Percentiles rank a stretch among this genome's conserved stretches.
Evolutionary conservation across 1,140 invertebrate species (phyloP).

Genomic region (Andrena cerasifolii): DNA sequence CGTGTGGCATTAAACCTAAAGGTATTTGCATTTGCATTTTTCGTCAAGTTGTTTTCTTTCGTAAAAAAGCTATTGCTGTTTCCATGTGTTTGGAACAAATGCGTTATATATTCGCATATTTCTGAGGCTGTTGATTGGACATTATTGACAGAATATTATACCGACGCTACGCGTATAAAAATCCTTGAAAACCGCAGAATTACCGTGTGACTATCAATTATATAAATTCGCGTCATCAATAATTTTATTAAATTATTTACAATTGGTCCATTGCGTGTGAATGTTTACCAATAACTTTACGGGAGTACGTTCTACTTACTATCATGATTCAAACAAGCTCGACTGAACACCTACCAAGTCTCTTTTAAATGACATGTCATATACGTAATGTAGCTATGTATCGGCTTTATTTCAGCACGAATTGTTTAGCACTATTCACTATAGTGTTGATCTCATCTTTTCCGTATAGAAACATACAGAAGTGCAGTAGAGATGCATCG

Average conservation of each 20-base stretch:
- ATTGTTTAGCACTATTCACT: background rate
- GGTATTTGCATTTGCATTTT: slow-evolving; percentile 55
- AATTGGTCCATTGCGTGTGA: background rate
- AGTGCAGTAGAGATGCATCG: background rate
- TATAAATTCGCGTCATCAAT: background rate
- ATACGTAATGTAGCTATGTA: background rate
- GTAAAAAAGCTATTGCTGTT: background rate
- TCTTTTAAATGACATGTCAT: background rate
- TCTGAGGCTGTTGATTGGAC: background rate
- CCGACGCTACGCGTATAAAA: background rate
- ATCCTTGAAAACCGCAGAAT: too few relatives aligned
- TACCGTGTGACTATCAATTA: background rate
- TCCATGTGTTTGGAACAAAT: slow-evolving; percentile 1
- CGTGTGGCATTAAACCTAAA: slow-evolving; percentile 28
- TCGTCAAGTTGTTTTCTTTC: slow-evolving; percentile 9
- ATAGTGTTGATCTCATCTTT: background rate
- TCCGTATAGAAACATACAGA: background rate
- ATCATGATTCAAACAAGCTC: background rate
- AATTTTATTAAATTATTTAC: background rate
- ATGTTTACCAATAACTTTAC: background rate
- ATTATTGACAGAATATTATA: background rate
- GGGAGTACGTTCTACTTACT: background rate
- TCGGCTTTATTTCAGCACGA: background rate
- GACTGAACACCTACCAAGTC: background rate
- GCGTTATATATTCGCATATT: background rate